These are phyloP conservation scores for Lymantria monacha DNA, from an alignment of 2,888 invertebrate genomes.

Conservation along the genomic window DNA sequence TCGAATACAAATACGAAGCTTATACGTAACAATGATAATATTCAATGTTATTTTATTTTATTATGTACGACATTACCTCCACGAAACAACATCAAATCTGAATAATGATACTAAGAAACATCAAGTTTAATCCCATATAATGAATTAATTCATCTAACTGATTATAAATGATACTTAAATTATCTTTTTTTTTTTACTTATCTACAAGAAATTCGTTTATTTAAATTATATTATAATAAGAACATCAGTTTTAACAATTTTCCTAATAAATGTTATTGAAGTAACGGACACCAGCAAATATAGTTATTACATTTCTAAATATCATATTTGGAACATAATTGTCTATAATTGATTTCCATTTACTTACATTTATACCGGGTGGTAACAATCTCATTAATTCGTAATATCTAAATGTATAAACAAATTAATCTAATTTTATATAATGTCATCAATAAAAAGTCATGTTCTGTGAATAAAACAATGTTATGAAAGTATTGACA, in stretches of 20 bases:
- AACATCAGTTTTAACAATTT: constrained; percentile 65
- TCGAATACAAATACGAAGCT: constrained; percentile 48
- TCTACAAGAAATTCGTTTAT: constrained; percentile 66
- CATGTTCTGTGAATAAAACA: constrained; percentile 65
- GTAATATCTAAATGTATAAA: constrained; percentile 75
- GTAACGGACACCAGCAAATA: constrained; percentile 64
- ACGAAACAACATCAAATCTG: constrained; percentile 63
- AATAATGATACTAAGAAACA: constrained; percentile 68
- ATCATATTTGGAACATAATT: constrained; percentile 52
- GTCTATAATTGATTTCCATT: constrained; percentile 53
- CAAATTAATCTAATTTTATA: constrained; percentile 71
- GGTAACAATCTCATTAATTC: constrained; percentile 79
- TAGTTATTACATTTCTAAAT: constrained; percentile 54
- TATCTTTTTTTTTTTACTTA: constrained; percentile 63
- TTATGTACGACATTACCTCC: constrained; percentile 52
- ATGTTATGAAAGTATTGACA: constrained; percentile 48
- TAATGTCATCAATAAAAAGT: constrained; percentile 74
- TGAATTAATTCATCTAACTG: constrained; percentile 56
- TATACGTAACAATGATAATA: constrained; percentile 55
- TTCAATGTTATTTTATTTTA: constrained; percentile 40
- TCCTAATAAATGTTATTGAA: constrained; percentile 64
- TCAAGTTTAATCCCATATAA: constrained; percentile 61
- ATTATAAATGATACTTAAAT: constrained; percentile 56
- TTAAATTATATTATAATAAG: constrained; percentile 55
- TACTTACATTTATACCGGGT: constrained; percentile 65